These are phyloP conservation scores for Brassicogethes aeneus DNA, from an alignment of 2,888 invertebrate species.

Conservation along the genomic window DNA sequence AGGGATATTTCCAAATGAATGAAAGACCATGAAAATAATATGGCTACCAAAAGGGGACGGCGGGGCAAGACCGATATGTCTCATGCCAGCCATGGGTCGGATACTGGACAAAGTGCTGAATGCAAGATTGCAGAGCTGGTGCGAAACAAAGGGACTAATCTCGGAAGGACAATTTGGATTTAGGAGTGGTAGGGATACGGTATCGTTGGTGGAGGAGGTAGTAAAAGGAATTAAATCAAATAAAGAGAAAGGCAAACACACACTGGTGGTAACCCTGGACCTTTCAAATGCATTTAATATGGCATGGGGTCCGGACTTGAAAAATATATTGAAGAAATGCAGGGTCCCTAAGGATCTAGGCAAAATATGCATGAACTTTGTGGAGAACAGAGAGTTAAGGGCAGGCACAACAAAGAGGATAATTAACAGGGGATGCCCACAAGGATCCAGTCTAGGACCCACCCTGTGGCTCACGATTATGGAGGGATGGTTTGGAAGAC, in stretches of 20 bases:
- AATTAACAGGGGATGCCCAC: constrained; percentile 17
- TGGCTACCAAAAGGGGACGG: constrained; percentile 19
- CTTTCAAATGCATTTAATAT: constrained; percentile 15
- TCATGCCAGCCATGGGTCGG: constrained; percentile 22
- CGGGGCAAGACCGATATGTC: constrained; percentile 22
- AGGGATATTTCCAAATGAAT: constrained; percentile 16
- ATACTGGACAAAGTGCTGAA: constrained; percentile 22
- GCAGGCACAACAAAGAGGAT: constrained; percentile 6
- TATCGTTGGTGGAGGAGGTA: constrained; percentile 19
- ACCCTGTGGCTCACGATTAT: constrained; percentile 15
- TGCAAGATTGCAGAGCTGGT: constrained; percentile 14
- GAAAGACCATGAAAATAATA: constrained; percentile 18
- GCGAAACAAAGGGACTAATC: constrained; percentile 15
- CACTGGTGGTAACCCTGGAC: constrained; percentile 14
- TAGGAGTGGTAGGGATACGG: constrained; percentile 19
- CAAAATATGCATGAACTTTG: constrained; percentile 9
- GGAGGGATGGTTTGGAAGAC: constrained; percentile 15
- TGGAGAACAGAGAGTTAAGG: constrained; percentile 10
- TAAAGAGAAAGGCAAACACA: constrained; percentile 7
- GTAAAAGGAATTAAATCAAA: constrained; percentile 1
- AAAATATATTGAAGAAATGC: not conserved
- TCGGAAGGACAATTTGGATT: constrained; percentile 17
- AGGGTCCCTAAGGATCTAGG: constrained; percentile 9
- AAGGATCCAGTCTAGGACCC: constrained; percentile 17
- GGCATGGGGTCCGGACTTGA: constrained; percentile 12